phyloP scores from a whole-genome alignment of 2,888 invertebrate genomes.

The Sphaeridia pumilis region DNA sequence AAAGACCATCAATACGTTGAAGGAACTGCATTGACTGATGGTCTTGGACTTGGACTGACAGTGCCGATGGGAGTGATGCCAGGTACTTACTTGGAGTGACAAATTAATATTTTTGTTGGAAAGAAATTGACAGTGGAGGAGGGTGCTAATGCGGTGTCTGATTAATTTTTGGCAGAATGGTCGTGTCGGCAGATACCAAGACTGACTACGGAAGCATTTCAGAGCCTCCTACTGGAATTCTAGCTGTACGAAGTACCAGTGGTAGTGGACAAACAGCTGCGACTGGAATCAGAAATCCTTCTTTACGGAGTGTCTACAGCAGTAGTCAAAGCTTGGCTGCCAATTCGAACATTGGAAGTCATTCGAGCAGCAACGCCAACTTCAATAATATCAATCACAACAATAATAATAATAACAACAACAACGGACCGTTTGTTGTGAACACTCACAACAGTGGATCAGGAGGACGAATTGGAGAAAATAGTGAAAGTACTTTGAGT shows the following conservation, averaged over 20 bases:
- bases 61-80: background rate
- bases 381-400: slow-evolving; percentile 10
- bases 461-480: too few species aligned
- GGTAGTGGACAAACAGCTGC: slow-evolving; percentile 11
- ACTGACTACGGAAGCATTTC: slow-evolving; percentile 36
- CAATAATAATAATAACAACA: slow-evolving; percentile 23
- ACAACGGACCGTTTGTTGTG: slow-evolving; percentile 20
- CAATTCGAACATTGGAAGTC: slow-evolving; percentile 4
- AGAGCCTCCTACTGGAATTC: slow-evolving; percentile 25
- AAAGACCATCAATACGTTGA: too few species aligned
- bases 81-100: background rate
- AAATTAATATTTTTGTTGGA: background rate
- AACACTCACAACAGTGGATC: slow-evolving; percentile 13
- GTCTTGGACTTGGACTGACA: background rate
- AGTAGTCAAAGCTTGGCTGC: slow-evolving; percentile 13
- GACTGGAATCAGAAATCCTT: slow-evolving; percentile 7
- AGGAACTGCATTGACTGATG: too few species aligned
- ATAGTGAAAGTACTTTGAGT: slow-evolving; percentile 8
- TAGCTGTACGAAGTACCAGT: slow-evolving; percentile 21
- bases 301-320: slow-evolving; percentile 11
- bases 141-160: background rate
- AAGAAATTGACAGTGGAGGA: background rate
- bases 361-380: too few species aligned
- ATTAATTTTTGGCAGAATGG: slow-evolving; percentile 26
- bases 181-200: slow-evolving; percentile 35